A percentile compares a stretch with the other conserved stretches of the same genome.
Conservation (phyloP, 2,797 vertebrate genomes). For the Siniperca undulata region DNA sequence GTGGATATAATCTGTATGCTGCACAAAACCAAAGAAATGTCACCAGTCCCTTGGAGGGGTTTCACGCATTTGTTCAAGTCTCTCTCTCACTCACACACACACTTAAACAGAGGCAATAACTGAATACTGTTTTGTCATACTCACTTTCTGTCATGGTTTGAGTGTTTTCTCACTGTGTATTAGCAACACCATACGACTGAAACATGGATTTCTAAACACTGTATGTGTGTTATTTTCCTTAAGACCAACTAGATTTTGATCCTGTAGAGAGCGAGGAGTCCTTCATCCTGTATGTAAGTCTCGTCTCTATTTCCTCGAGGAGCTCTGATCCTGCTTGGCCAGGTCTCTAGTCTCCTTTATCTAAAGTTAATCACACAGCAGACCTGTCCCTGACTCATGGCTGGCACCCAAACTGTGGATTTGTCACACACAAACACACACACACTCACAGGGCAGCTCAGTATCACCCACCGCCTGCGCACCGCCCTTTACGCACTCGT, state of each 20-base stretch:
- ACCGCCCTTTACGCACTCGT: slow-evolving; percentile 20
- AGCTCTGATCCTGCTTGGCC: slow-evolving; percentile 53
- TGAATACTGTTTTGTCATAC: slow-evolving; percentile 44
- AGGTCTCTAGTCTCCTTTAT: slow-evolving; percentile 56
- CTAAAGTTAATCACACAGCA: slow-evolving; percentile 66
- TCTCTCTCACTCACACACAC: slow-evolving; percentile 15
- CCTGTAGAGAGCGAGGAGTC: not conserved
- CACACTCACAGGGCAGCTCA: slow-evolving; percentile 47
- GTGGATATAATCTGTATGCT: slow-evolving; percentile 65
- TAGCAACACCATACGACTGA: slow-evolving; percentile 9
- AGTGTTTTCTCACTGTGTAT: slow-evolving; percentile 25
- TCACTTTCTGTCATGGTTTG: slow-evolving; percentile 46
- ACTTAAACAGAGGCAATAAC: slow-evolving; percentile 13
- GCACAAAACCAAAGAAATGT: slow-evolving; percentile 73
- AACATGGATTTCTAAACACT: slow-evolving; percentile 15
- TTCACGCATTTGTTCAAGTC: slow-evolving; percentile 65
- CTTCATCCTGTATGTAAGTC: slow-evolving; percentile 31
- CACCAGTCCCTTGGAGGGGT: slow-evolving; percentile 69
- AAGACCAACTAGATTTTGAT: not conserved
- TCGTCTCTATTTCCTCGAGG: slow-evolving; percentile 45
- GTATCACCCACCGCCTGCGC: slow-evolving; percentile 11
- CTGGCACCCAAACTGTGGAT: slow-evolving; percentile 65
- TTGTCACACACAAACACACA: slow-evolving; percentile 52
- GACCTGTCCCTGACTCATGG: slow-evolving; percentile 48
- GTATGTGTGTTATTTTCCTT: not conserved